phyloP scores from a whole-genome alignment of 2,888 invertebrate genomes.

The Stenodera caucasica region DNA sequence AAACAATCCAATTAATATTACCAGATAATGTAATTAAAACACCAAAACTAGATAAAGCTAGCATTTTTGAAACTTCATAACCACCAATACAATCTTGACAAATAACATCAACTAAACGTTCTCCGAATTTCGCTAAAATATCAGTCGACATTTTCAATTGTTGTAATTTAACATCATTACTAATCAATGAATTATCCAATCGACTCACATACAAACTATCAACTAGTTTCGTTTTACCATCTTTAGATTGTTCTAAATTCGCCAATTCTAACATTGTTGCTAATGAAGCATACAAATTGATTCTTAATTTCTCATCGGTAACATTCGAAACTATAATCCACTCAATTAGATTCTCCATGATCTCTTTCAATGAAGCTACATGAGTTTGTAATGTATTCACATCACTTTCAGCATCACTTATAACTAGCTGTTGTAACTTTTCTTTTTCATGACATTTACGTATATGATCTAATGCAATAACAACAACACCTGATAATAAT shows the following conservation, averaged over 20 bases:
- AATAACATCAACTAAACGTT: conserved; percentile 76
- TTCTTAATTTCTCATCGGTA: conserved; percentile 79
- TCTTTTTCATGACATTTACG: conserved; percentile 68
- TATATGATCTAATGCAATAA: conserved; percentile 77
- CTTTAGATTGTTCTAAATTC: conserved; percentile 49
- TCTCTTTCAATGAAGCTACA: conserved; percentile 68
- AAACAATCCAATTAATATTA: conserved; percentile 66
- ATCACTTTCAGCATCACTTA: conserved; percentile 33
- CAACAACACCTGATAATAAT: conserved; percentile 76
- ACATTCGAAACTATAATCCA: conserved; percentile 83
- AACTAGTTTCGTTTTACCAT: conserved; percentile 35
- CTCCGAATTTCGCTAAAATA: conserved; percentile 74
- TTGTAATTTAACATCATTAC: conserved; percentile 23
- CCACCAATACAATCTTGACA: conserved; percentile 87
- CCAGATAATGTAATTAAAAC: conserved; percentile 76
- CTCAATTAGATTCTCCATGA: conserved; percentile 74
- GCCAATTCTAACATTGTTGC: conserved; percentile 79
- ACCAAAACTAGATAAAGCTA: conserved; percentile 81
- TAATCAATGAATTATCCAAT: conserved; percentile 61
- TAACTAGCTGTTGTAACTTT: conserved; percentile 49
- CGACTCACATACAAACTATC: conserved; percentile 66
- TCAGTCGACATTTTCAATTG: conserved; percentile 56
- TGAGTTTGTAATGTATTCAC: conserved; percentile 61
- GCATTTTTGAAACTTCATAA: conserved; percentile 87
- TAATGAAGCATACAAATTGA: conserved; percentile 83